These are phyloP conservation scores for Albula goreensis DNA, from an alignment of 2,113 vertebrate genomes.

Conservation along the genomic window DNA sequence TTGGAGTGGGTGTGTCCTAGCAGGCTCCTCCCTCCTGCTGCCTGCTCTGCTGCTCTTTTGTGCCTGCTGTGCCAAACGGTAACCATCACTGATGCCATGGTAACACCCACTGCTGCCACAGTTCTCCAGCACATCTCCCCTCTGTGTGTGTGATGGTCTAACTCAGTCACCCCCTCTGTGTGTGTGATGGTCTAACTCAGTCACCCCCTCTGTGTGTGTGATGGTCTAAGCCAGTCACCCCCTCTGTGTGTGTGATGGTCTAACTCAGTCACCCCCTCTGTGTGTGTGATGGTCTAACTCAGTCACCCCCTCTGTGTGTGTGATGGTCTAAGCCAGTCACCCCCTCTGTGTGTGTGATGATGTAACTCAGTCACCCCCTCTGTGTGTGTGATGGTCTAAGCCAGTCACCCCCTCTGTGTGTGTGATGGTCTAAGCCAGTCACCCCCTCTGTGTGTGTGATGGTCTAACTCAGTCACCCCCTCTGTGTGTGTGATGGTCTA, in stretches of 20 bases:
- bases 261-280: background rate
- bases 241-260: background rate
- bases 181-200: background rate
- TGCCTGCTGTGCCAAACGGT: background rate
- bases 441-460: background rate
- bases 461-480: too few relatives aligned
- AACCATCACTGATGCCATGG: background rate
- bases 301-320: too few relatives aligned
- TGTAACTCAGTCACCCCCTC: background rate
- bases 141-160: background rate
- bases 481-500: background rate
- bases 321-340: too few relatives aligned
- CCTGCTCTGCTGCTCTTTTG: background rate
- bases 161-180: background rate
- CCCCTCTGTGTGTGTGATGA: too few relatives aligned
- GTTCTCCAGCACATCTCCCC: too few relatives aligned
- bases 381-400: background rate
- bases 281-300: background rate
- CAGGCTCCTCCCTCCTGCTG: background rate
- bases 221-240: background rate
- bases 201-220: too few relatives aligned
- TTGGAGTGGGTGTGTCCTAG: background rate
- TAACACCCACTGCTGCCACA: too few relatives aligned
- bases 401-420: too few relatives aligned
- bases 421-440: background rate